These are phyloP conservation scores for Verasper variegatus DNA, from an alignment of 2,113 vertebrate genomes.

Conservation along the genomic window DNA sequence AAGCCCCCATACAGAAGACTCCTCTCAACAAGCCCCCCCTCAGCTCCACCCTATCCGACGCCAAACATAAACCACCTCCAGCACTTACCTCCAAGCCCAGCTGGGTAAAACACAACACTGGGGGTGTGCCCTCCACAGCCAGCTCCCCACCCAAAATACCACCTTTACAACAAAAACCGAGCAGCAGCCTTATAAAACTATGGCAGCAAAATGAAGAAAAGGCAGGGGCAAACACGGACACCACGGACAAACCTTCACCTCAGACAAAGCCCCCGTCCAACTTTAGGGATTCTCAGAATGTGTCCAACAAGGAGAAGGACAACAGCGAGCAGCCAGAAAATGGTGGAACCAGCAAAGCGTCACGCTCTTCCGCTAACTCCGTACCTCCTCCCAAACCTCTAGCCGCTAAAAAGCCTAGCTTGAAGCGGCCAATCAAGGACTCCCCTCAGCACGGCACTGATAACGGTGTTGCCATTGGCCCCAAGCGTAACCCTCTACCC, in stretches of 20 bases:
- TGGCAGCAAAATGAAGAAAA: slow-evolving; percentile 74
- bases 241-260: slow-evolving; percentile 38
- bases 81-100: slow-evolving; percentile 58
- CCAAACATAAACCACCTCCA: slow-evolving; percentile 67
- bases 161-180: slow-evolving; percentile 62
- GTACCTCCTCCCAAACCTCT: slow-evolving; percentile 43
- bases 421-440: slow-evolving; percentile 46
- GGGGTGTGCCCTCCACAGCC: slow-evolving; percentile 16
- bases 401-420: slow-evolving; percentile 46
- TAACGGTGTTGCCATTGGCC: slow-evolving; percentile 46
- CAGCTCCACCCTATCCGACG: slow-evolving; percentile 46
- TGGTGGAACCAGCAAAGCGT: slow-evolving; percentile 33
- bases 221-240: slow-evolving; percentile 41
- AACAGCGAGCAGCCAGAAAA: slow-evolving; percentile 55
- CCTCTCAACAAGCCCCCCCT: slow-evolving; percentile 60
- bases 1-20: slow-evolving; percentile 53
- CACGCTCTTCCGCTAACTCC: slow-evolving; percentile 53
- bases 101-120: slow-evolving; percentile 72
- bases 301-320: slow-evolving; percentile 74
- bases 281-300: slow-evolving; percentile 57
- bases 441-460: slow-evolving; percentile 42
- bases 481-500: slow-evolving; percentile 82
- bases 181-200: slow-evolving; percentile 55
- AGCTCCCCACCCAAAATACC: slow-evolving; percentile 55
- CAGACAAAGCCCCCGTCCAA: slow-evolving; percentile 54